phyloP scores from a whole-genome alignment of 2,113 vertebrate species.

The Leptosomus discolor region DNA sequence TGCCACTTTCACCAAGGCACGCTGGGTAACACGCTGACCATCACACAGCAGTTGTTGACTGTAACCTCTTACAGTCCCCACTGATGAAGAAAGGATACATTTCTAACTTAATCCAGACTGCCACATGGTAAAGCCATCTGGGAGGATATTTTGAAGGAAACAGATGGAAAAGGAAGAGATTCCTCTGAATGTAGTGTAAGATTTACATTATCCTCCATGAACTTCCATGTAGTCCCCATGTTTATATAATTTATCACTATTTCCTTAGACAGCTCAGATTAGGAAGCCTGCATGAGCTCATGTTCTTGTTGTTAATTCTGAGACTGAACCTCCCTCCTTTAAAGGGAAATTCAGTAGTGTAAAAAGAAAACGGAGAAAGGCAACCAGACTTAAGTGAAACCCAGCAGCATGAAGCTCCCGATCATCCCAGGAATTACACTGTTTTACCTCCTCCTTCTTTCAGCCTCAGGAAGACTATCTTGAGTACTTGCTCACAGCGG shows the following conservation, averaged over 20 bases:
- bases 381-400: background rate
- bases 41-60: background rate
- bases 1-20: background rate
- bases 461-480: background rate
- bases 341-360: conserved; percentile 56
- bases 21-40: background rate
- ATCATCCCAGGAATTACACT: background rate
- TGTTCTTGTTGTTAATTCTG: conserved; percentile 57
- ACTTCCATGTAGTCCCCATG: conserved; percentile 74
- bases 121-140: conserved; percentile 78
- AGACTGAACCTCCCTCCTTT: conserved; percentile 56
- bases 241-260: conserved; percentile 80
- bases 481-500: background rate
- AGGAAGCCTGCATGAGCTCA: conserved; percentile 72
- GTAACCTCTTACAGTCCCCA: conserved; percentile 16
- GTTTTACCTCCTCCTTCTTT: background rate
- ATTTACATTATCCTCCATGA: conserved; percentile 83
- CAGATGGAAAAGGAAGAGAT: conserved; percentile 79
- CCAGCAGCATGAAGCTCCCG: background rate
- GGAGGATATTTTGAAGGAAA: conserved; percentile 77
- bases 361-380: conserved; percentile 14
- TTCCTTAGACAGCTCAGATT: conserved; percentile 76
- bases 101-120: conserved; percentile 72
- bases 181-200: conserved; percentile 73
- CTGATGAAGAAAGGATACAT: conserved; percentile 57